Evolutionary conservation across 2,113 vertebrate genomes (phyloP), one percentile per base, ranked within the genome.

Genomic region (Microtus pennsylvanicus): DNA sequence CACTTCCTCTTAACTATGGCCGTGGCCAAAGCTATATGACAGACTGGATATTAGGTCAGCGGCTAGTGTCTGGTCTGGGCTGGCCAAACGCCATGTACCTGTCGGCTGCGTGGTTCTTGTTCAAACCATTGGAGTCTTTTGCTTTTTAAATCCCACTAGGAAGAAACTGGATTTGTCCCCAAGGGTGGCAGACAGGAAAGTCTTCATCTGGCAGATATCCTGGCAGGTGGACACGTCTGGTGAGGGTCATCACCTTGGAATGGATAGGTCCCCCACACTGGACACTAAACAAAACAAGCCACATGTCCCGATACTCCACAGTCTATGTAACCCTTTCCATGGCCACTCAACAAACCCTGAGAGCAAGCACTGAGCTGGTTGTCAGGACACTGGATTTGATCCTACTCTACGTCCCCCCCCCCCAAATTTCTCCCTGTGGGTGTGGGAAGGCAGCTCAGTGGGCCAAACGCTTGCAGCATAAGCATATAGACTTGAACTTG

Each of bases 31-130:
- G 42, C 82, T 76, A 47, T 30, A 3, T 1, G 63, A 61, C 21
- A 9, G 38, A 75, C 45, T 58, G 0, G 61, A 35, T 7, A 4
- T 74, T 61, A 33, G 61, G 65, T 30, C 16, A 0, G 65, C 76
- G 30, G 69, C 38, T 33, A 26, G 45, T 3, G 28, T 94, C 83
- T n/a, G 8, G 70, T 30, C 85, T 19, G n/a, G 38, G 61, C 0
- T 1, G 35, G 38, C 30, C 0, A 0, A 9, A 61, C 5, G 17
- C 50, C 1, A 1, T 3, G 13, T 21, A 52, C 3, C 17, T 85
- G 93, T 33, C 33, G 52, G 82, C 55, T 0, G 19, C 1, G 3
- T 24, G 13, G 12, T 19, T 76, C 69, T 33, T 55, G 38, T 69
- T 93, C 28, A 75, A 61, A 72, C 5, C 1, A 0, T 35, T 17